These are phyloP conservation scores for Hyles euphorbiae DNA, from an alignment of 1,140 invertebrate genomes.

Conservation along the genomic window DNA sequence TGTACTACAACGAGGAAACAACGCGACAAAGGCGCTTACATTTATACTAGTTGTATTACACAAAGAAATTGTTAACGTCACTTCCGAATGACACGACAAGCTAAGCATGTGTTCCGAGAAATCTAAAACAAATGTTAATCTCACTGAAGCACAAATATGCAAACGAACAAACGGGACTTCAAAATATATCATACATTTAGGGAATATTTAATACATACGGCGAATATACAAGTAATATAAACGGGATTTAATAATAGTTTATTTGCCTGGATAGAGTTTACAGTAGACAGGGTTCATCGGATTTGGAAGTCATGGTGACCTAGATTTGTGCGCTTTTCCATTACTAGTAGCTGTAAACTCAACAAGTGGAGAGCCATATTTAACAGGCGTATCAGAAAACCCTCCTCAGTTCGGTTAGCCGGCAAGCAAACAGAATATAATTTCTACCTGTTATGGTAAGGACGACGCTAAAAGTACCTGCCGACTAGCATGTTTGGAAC, in stretches of 20 bases:
- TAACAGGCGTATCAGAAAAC: background rate
- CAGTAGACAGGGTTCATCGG: background rate
- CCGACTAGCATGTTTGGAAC: slow-evolving; percentile 1
- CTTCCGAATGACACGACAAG: no score
- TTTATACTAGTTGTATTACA: no score
- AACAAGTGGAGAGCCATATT: background rate
- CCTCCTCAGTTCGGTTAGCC: background rate
- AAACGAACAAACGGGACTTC: no score
- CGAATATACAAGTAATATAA: background rate
- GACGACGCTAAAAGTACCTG: background rate
- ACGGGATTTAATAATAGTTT: background rate
- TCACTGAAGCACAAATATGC: no score
- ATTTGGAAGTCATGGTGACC: slow-evolving; percentile 5
- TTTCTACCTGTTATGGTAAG: background rate
- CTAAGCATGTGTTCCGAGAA: no score
- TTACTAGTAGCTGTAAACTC: background rate
- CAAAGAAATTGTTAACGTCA: no score
- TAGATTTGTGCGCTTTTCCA: slow-evolving; percentile 1
- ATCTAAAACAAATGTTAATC: no score
- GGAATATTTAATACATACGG: no score
- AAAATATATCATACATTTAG: no score
- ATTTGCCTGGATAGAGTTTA: slow-evolving; percentile 1
- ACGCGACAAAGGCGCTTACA: no score
- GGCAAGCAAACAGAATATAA: background rate
- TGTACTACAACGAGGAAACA: no score